Conservation (phyloP, 2,888 invertebrate species). For the Phyllotreta cruciferae region DNA sequence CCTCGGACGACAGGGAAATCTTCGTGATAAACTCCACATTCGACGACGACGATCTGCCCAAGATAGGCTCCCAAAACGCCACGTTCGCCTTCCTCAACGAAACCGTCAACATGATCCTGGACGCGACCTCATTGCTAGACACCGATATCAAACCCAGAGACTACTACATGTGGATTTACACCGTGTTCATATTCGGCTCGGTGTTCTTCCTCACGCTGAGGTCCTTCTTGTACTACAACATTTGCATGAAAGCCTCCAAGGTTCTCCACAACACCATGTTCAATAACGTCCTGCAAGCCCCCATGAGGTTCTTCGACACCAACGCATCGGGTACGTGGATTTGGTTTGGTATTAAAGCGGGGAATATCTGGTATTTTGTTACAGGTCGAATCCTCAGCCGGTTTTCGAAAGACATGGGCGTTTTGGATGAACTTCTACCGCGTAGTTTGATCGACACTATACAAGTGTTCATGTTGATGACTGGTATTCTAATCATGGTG, state of each 20-base stretch:
- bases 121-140: neutral
- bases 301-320: slow-evolving; percentile 83
- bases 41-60: neutral
- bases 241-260: slow-evolving; percentile 77
- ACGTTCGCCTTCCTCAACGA: too few relatives aligned
- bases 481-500: slow-evolving; percentile 75
- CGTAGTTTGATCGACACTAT: slow-evolving; percentile 69
- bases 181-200: slow-evolving; percentile 65
- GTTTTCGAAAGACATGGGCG: slow-evolving; percentile 84
- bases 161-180: slow-evolving; percentile 66
- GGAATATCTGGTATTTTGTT: slow-evolving; percentile 2
- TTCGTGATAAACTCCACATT: neutral
- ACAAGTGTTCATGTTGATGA: slow-evolving; percentile 71
- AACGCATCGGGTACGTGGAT: slow-evolving; percentile 74
- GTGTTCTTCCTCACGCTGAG: slow-evolving; percentile 68
- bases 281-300: slow-evolving; percentile 73
- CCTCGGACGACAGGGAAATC: neutral
- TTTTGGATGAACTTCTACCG: slow-evolving; percentile 76
- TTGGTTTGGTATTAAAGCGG: too few relatives aligned
- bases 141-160: neutral
- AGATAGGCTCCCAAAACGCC: too few relatives aligned
- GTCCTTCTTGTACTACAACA: slow-evolving; percentile 74
- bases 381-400: slow-evolving; percentile 79
- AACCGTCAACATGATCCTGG: too few relatives aligned
- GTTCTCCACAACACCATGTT: slow-evolving; percentile 82